Percentiles rank a stretch among this genome's conserved stretches.
These are phyloP conservation scores for Aldabrachelys gigantea DNA, from an alignment of 2,113 vertebrate genomes.

Conservation along the genomic window DNA sequence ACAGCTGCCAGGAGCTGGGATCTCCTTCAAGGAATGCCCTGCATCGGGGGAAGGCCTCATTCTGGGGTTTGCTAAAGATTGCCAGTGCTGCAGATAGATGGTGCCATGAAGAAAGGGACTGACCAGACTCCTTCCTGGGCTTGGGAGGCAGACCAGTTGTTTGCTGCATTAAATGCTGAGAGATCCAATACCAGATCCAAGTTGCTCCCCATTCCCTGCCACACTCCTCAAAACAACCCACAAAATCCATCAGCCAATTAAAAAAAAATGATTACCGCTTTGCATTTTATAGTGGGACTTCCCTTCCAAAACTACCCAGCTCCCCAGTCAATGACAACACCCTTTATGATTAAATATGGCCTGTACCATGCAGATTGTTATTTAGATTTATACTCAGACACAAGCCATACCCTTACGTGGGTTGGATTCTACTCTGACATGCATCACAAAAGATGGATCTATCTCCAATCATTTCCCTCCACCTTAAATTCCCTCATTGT, in stretches of 20 bases:
- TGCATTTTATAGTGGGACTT: background rate
- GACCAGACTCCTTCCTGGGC: too few relatives aligned
- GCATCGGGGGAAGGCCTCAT: too few relatives aligned
- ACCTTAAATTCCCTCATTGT: background rate
- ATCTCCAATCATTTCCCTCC: background rate
- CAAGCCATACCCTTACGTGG: background rate
- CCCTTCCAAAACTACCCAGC: fast-evolving
- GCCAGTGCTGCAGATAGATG: too few relatives aligned
- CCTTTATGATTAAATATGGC: background rate
- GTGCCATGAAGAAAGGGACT: too few relatives aligned
- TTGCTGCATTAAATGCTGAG: background rate
- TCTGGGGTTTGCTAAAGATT: too few relatives aligned
- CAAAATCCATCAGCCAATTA: background rate
- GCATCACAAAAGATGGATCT: background rate
- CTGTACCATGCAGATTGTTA: background rate
- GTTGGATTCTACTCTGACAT: background rate
- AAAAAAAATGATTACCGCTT: background rate
- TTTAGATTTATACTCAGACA: background rate
- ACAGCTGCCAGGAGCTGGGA: too few relatives aligned
- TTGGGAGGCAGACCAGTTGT: too few relatives aligned
- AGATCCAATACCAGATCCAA: background rate
- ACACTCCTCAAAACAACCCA: background rate
- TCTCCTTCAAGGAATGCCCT: too few relatives aligned
- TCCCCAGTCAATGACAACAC: fast-evolving
- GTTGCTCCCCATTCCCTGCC: background rate